Base-by-base conservation (phyloP, 64 coral and sea anemone species). In the Pachyseris speciosa region DNA sequence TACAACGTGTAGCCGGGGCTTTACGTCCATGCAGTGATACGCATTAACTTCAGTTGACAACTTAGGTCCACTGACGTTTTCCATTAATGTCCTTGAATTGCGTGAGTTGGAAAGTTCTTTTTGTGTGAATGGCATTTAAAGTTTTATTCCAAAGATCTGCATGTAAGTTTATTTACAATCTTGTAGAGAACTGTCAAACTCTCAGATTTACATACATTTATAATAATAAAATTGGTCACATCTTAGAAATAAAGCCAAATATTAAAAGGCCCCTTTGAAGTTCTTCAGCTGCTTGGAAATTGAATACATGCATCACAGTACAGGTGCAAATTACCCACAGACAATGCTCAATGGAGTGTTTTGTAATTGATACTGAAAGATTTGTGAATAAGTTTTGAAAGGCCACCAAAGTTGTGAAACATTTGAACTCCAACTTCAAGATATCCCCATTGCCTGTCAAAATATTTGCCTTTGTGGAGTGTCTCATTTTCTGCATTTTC, bases 391-490 rank as follows among this genome's bases (percentile, higher is more conserved):
- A n/a, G 3, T 38, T 39, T 7, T 61, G 6, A 0, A 20, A 37
- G 77, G 37, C 72, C 44, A 50, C 51, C 77, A 81, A 12, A 50
- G 44, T 50, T 19, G 17, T 37, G 15, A 60, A 81, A 55, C 8
- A 27, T 81, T 61, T 78, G 48, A 34, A 36, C 19, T 27, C 2
- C 27, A 11, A 4, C 2, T 25, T 61, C 4, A 61, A 53, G 50
- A 17, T n/a, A 37, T 74, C 27, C 39, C 39, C 70, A 74, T 22
- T 24, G 37, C 32, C 34, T 81, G 29, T 81, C 50, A 29, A 80
- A 81, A 81, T 61, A 58, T 80, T 58, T 80, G 57, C 16, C 29
- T 81, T 81, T 55, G 5, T 81, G 4, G 61, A 81, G 33, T 8
- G 33, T 61, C 2, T 60, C 28, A 81, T 61, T 81, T 80, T 30